A percentile compares a stretch with the other conserved stretches of the same genome.
These are phyloP conservation scores for Eristalis arbustorum DNA, from an alignment of 2,888 invertebrate species.

Conservation along the genomic window DNA sequence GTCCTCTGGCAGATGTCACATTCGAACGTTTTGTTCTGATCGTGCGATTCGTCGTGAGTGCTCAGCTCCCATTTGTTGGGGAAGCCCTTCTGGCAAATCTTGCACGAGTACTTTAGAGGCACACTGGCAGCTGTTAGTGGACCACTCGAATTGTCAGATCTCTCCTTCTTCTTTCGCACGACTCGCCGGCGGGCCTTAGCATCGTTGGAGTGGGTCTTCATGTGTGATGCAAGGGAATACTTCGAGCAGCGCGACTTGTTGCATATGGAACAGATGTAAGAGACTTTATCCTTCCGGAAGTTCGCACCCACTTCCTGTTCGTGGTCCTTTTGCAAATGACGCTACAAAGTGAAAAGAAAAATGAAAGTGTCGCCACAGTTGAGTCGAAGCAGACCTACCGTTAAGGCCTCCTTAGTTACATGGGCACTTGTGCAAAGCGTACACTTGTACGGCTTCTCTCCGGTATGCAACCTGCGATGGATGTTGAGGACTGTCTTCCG, in stretches of 20 bases:
- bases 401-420: conserved; percentile 69
- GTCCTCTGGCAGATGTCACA: conserved; percentile 68
- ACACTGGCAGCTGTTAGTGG: background rate
- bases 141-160: background rate
- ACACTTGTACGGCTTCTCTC: conserved; percentile 71
- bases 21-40: conserved; percentile 58
- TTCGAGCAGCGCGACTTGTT: conserved; percentile 63
- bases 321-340: conserved; percentile 68
- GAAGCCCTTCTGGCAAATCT: conserved; percentile 69
- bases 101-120: conserved; percentile 57
- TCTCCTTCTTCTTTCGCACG: conserved; percentile 36
- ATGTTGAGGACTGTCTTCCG: conserved; percentile 70
- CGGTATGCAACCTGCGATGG: conserved; percentile 70
- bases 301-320: conserved; percentile 57
- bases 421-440: conserved; percentile 61
- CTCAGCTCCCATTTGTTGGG: conserved; percentile 68
- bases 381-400: conserved; percentile 39
- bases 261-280: conserved; percentile 67
- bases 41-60: conserved; percentile 62
- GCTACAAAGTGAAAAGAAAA: conserved; percentile 25
- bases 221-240: conserved; percentile 66
- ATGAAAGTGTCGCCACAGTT: background rate
- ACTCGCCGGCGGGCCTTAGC: conserved; percentile 25
- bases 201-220: conserved; percentile 58
- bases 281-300: conserved; percentile 57